Base-by-base conservation (phyloP, 1,140 invertebrate genomes). In the Anastrepha obliqua region DNA sequence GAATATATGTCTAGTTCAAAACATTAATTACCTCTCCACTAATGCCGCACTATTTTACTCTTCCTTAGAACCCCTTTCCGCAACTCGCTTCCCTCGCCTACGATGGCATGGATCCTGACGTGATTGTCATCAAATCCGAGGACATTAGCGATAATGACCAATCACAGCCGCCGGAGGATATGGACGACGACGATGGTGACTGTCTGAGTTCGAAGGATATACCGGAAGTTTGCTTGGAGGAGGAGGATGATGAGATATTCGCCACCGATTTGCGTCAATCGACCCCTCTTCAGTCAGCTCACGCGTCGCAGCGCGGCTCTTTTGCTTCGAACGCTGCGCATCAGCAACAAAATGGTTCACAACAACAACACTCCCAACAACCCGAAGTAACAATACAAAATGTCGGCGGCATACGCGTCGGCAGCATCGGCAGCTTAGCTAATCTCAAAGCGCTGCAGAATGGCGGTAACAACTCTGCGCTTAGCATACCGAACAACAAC, bases 81-180 rank as follows among this genome's bases (percentile, higher is more conserved):
- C 85, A 88, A 85, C 87, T 86, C 59, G 85, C 85, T 11, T 17
- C 85, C 5, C 65, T 88, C 65, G 85, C 58, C 70, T 92, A 91
- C 55, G 91, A 93, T 86, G 89, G 89, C 70, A 90, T 92, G 92
- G 92, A 93, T 55, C 90, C 90, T 42, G 92, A 92, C 39, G 92
- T 93, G 8, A 91, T 93, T 60, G 87, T 93, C 29, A 93, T 93
- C 81, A 93, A 93, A 89, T 92, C 92, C 64, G 92, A 93, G 87
- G 93, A 91, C 11, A 90, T 93, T 0, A 93, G 92, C 87, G 92
- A 93, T 65, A 92, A 93, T 85, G 92, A 93, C 64, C 92, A 93
- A 85, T 88, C 87, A 17, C 62, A 86, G 7, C 90, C 90, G 42
- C 91, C 91, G 29, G 90, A 91, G 88, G 90, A 91, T 47, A 91